These are phyloP conservation scores for Itoplectis maculator DNA, from an alignment of 2,888 invertebrate genomes.

Conservation along the genomic window DNA sequence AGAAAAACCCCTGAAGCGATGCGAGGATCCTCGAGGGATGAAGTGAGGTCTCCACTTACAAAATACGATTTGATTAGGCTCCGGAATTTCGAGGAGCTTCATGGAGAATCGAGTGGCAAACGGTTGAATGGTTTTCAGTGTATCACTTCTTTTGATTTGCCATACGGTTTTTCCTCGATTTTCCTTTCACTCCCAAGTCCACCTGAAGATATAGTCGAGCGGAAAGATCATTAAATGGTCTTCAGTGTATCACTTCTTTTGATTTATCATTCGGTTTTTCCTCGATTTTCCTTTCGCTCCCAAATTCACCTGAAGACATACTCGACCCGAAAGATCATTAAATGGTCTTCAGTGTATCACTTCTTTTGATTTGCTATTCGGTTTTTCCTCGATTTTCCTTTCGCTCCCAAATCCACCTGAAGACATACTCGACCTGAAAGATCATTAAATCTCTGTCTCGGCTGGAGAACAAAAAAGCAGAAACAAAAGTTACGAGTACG, in stretches of 20 bases:
- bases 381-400: neutral
- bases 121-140: constrained; percentile 22
- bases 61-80: constrained; percentile 15
- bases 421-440: neutral
- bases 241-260: constrained; percentile 37
- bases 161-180: neutral
- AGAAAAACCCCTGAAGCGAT: neutral
- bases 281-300: constrained; percentile 5
- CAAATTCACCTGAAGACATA: neutral
- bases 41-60: constrained; percentile 12
- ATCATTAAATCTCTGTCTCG: constrained; percentile 29
- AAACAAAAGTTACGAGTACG: constrained; percentile 10
- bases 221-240: constrained; percentile 21
- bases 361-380: constrained; percentile 39
- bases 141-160: constrained; percentile 47
- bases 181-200: neutral
- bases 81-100: neutral
- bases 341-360: constrained; percentile 32
- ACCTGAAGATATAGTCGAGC: neutral
- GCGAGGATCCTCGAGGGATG: neutral
- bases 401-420: constrained; percentile 3
- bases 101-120: constrained; percentile 1
- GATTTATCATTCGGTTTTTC: constrained; percentile 16
- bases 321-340: constrained; percentile 12
- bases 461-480: constrained; percentile 14